A percentile compares a stretch with the other conserved stretches of the same genome.
Conservation (phyloP, 2,888 invertebrate genomes). For the Megalurothrips usitatus region DNA sequence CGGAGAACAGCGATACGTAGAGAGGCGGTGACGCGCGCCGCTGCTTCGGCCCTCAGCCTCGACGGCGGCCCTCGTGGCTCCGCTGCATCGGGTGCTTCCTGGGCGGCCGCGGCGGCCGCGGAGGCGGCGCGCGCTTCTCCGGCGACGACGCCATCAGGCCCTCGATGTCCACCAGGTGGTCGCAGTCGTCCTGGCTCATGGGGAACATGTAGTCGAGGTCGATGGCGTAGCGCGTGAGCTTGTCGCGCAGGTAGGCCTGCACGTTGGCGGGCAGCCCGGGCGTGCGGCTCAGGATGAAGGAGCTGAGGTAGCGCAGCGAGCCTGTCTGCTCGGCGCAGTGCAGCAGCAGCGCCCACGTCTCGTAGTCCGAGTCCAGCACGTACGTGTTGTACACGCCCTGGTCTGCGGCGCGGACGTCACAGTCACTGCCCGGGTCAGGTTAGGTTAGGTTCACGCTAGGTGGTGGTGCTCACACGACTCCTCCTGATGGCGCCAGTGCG, state of each 20-base stretch:
- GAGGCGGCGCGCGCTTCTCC: background rate
- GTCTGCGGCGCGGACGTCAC: slow-evolving; percentile 37
- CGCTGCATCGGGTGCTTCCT: slow-evolving; percentile 2
- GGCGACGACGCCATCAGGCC: background rate
- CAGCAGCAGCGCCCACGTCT: slow-evolving; percentile 74
- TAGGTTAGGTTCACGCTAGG: slow-evolving; percentile 32
- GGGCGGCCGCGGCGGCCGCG: background rate
- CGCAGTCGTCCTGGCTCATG: slow-evolving; percentile 69
- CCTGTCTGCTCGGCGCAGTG: slow-evolving; percentile 82
- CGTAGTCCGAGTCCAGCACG: slow-evolving; percentile 78
- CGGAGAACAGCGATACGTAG: too few relatives aligned
- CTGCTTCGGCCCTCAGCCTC: too few relatives aligned
- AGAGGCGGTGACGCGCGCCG: too few relatives aligned
- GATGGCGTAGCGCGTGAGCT: slow-evolving; percentile 73
- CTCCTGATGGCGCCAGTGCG: slow-evolving; percentile 84
- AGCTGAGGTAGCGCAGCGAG: slow-evolving; percentile 73
- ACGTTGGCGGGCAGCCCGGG: slow-evolving; percentile 60
- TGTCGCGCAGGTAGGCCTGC: slow-evolving; percentile 68
- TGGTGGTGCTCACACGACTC: slow-evolving; percentile 63
- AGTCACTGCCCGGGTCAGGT: background rate
- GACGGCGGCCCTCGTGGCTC: background rate
- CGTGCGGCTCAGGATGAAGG: slow-evolving; percentile 70
- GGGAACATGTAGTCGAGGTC: slow-evolving; percentile 79
- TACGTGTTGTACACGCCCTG: slow-evolving; percentile 86
- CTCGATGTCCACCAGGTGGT: slow-evolving; percentile 37